Percentiles rank a stretch among this genome's conserved stretches.
Evolutionary conservation across 2,888 invertebrate species (phyloP).

Genomic region (Erynnis tages): DNA sequence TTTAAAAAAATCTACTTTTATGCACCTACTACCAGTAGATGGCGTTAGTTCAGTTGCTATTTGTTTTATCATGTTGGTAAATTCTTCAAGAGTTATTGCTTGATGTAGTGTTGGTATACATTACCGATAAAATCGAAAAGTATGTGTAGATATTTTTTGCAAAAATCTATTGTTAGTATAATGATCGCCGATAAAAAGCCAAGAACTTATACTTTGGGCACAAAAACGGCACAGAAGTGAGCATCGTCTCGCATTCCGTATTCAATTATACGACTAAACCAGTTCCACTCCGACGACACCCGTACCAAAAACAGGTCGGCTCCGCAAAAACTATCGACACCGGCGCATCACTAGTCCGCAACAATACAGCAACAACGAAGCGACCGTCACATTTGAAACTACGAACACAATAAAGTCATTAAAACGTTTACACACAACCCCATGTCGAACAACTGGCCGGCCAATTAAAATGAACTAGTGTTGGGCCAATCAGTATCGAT

Average conservation of each 20-base stretch:
- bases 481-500: constrained; percentile 58
- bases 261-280: constrained; percentile 28
- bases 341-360: constrained; percentile 32
- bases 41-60: constrained; percentile 3
- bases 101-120: too few species aligned
- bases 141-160: constrained; percentile 11
- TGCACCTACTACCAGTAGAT: constrained; percentile 10
- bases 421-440: constrained; percentile 40
- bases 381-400: constrained; percentile 33
- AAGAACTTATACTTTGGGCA: constrained; percentile 12
- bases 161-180: constrained; percentile 23
- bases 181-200: constrained; percentile 12
- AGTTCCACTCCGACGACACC: constrained; percentile 21
- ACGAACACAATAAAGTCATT: constrained; percentile 44
- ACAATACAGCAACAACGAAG: constrained; percentile 31
- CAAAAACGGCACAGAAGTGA: constrained; percentile 24
- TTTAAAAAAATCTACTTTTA: constrained; percentile 17
- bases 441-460: constrained; percentile 42
- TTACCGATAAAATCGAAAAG: constrained; percentile 15
- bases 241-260: constrained; percentile 20
- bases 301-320: constrained; percentile 23
- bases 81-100: too few species aligned
- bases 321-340: constrained; percentile 29
- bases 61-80: neutral
- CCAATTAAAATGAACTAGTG: constrained; percentile 68